These are phyloP conservation scores for Drosophila bocki DNA, from an alignment of 1,140 invertebrate species.

Conservation along the genomic window DNA sequence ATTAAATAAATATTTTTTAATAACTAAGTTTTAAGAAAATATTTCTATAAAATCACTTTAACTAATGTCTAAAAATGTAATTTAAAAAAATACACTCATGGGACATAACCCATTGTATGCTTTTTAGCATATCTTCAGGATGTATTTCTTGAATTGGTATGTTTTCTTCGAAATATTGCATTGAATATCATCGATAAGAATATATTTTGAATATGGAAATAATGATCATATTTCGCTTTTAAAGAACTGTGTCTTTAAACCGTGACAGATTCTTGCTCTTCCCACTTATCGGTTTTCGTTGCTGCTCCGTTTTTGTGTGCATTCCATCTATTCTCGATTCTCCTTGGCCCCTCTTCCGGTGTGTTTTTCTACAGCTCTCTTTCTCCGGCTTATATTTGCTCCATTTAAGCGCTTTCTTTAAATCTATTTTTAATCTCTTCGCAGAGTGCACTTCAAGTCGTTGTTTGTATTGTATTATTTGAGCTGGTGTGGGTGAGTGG, in stretches of 20 bases:
- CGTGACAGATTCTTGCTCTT: constrained; percentile 9
- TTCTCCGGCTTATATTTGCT: constrained; percentile 50
- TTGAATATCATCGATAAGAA: not conserved
- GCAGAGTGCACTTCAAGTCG: constrained; percentile 48
- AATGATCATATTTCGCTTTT: not conserved
- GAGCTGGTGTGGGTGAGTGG: constrained; percentile 33
- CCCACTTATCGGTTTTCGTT: constrained; percentile 41
- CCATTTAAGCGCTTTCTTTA: constrained; percentile 51
- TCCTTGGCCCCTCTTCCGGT: constrained; percentile 21
- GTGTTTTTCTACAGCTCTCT: constrained; percentile 37
- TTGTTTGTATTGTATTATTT: constrained; percentile 53
- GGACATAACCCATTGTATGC: not conserved
- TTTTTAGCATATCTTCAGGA: not conserved
- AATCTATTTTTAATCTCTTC: constrained; percentile 50
- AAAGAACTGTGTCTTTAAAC: constrained; percentile 7
- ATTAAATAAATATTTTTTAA: not conserved
- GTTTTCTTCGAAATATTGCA: not conserved
- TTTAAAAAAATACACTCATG: not conserved
- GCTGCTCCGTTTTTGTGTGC: constrained; percentile 13
- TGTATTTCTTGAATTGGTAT: too few species aligned
- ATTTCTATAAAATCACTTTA: not conserved
- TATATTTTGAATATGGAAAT: too few species aligned
- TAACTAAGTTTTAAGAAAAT: not conserved
- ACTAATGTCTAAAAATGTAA: not conserved
- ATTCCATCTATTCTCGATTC: constrained; percentile 35